phyloP scores from a whole-genome alignment of 2,113 vertebrate genomes.

The Caracal caracal region DNA sequence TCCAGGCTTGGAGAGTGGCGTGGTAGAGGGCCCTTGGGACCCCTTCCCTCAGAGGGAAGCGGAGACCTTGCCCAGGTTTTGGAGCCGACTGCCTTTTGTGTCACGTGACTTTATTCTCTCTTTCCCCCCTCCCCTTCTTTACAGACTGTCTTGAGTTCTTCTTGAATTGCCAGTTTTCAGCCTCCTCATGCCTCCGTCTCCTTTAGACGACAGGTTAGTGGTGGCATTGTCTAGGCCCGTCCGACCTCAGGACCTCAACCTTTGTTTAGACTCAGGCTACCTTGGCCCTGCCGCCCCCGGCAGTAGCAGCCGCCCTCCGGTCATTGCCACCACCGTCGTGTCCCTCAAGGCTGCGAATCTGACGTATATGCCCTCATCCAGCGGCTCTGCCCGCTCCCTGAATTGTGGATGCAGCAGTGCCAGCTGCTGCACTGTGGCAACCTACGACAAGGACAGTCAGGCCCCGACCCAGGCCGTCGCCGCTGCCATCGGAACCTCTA shows the following conservation, averaged over 20 bases:
- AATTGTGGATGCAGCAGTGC: conserved; percentile 99
- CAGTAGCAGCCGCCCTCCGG: conserved; percentile 84
- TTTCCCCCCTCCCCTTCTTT: conserved; percentile 71
- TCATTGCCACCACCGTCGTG: conserved; percentile 91
- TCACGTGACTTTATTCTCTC: conserved; percentile 56
- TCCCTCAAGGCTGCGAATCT: conserved; percentile 96
- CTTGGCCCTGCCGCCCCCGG: conserved; percentile 88
- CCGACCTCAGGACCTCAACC: conserved; percentile 99
- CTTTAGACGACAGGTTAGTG: conserved; percentile 99
- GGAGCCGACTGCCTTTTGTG: conserved; percentile 22
- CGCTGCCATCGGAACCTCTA: conserved; percentile 87
- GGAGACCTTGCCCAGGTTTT: not conserved
- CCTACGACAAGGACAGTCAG: conserved; percentile 96
- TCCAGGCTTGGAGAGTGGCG: not conserved
- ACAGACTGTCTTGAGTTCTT: conserved; percentile 94
- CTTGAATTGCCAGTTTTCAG: conserved; percentile 91
- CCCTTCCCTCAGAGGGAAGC: not conserved
- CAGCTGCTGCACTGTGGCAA: conserved; percentile 98
- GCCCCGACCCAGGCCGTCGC: conserved; percentile 90
- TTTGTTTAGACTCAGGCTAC: conserved; percentile 96
- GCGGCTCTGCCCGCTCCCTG: conserved; percentile 98
- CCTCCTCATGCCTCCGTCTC: conserved; percentile 99
- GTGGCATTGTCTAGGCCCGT: conserved; percentile 97
- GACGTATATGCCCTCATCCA: conserved; percentile 99
- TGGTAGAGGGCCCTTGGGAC: not conserved